Evolutionary conservation across 2,888 invertebrate species (phyloP).

Genomic region (Meandrusa payeni): DNA sequence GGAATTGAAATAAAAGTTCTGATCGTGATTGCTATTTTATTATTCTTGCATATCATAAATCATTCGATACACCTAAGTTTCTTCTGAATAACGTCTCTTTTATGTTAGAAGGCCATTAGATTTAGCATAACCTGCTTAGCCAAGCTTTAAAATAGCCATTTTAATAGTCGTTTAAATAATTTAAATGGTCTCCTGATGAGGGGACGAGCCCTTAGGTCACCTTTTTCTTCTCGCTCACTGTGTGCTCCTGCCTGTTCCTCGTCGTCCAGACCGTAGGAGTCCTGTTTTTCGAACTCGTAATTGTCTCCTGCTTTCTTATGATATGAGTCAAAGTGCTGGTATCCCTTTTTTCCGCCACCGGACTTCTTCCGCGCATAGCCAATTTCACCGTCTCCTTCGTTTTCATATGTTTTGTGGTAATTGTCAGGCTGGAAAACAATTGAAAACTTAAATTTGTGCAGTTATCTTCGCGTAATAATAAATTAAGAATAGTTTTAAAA

Average conservation of each 20-base stretch:
- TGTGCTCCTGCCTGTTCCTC: slow-evolving; percentile 70
- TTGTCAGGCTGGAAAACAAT: slow-evolving; percentile 50
- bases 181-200: slow-evolving; percentile 50
- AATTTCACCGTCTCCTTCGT: slow-evolving; percentile 83
- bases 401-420: slow-evolving; percentile 82
- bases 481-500: too few relatives aligned
- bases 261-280: slow-evolving; percentile 82
- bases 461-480: too few relatives aligned
- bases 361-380: slow-evolving; percentile 84
- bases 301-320: slow-evolving; percentile 87
- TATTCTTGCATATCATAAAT: slow-evolving; percentile 10
- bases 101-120: not conserved
- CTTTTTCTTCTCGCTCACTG: slow-evolving; percentile 63
- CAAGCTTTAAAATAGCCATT: slow-evolving; percentile 10
- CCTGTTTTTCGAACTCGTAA: slow-evolving; percentile 85
- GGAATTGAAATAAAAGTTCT: slow-evolving; percentile 20
- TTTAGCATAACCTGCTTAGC: too few relatives aligned
- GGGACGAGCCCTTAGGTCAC: slow-evolving; percentile 44
- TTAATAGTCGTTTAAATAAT: slow-evolving; percentile 45
- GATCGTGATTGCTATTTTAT: slow-evolving; percentile 1
- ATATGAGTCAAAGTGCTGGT: slow-evolving; percentile 86
- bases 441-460: too few relatives aligned
- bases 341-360: slow-evolving; percentile 85
- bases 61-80: not conserved
- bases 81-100: too few relatives aligned